These are phyloP conservation scores for Smittia sp. DNA, from an alignment of 2,888 invertebrate species.

Conservation along the genomic window DNA sequence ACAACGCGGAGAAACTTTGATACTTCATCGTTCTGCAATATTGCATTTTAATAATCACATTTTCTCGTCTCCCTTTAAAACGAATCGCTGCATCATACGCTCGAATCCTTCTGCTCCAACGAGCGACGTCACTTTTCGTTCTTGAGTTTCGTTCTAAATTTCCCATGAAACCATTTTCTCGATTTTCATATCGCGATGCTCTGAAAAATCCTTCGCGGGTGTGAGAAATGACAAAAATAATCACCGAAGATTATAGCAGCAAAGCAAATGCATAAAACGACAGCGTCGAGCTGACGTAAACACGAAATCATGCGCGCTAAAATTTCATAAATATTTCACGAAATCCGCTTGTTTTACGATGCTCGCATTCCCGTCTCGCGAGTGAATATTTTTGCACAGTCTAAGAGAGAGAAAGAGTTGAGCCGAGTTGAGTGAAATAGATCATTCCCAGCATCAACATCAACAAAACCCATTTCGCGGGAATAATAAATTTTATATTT, in stretches of 20 bases:
- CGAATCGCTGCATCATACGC: too few species aligned
- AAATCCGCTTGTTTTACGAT: conserved; percentile 21
- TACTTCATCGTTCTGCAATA: background rate
- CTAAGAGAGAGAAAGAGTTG: background rate
- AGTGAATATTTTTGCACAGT: background rate
- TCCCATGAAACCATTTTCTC: too few species aligned
- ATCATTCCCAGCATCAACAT: background rate
- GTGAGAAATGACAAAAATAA: background rate
- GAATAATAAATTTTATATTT: conserved; percentile 34
- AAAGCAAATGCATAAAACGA: background rate
- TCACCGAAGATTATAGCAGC: conserved; percentile 31
- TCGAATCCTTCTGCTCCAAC: too few species aligned
- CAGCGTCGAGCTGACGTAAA: background rate
- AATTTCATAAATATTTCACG: conserved; percentile 36
- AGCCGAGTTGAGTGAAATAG: background rate
- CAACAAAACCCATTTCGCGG: conserved; percentile 26
- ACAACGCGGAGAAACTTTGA: too few species aligned
- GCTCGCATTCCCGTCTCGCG: background rate
- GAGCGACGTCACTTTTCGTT: too few species aligned
- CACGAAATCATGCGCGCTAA: conserved; percentile 38
- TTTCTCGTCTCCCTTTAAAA: background rate
- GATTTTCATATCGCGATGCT: too few species aligned
- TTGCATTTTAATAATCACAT: conserved; percentile 13
- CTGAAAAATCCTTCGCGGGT: background rate
- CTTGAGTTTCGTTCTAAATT: too few species aligned